A percentile compares a stretch with the other conserved stretches of the same genome.
phyloP scores from a whole-genome alignment of 1,140 invertebrate genomes.

The Rhopalosiphum padi region DNA sequence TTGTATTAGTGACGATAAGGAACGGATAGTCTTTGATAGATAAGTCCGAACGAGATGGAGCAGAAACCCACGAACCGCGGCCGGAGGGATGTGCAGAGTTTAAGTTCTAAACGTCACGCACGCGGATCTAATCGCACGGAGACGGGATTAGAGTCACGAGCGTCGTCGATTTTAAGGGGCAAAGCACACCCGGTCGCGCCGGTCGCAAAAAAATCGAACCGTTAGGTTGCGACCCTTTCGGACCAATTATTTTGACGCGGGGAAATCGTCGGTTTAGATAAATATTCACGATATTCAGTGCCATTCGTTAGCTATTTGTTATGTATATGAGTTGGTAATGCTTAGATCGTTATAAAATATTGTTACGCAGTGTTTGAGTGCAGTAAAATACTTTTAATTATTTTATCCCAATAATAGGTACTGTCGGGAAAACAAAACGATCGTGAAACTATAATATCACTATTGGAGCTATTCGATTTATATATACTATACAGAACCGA shows the following conservation, averaged over 20 bases:
- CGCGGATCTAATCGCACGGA: not conserved
- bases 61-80: not conserved
- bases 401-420: no score
- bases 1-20: not conserved
- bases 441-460: not conserved
- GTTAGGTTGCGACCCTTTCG: not conserved
- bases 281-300: no score
- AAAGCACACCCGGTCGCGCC: no score
- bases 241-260: not conserved
- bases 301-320: no score
- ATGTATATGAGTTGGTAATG: no score
- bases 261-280: no score
- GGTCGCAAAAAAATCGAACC: not conserved
- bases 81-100: not conserved
- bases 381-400: no score
- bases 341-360: no score
- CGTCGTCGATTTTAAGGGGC: not conserved
- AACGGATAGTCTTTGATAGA: not conserved
- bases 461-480: not conserved
- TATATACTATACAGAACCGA: not conserved
- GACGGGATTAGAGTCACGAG: not conserved
- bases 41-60: not conserved
- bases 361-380: no score
- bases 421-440: not conserved
- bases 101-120: not conserved